Percentiles rank a stretch among this genome's conserved stretches.
Conservation (phyloP, 1,140 invertebrate species). For the Leptonema lineaticorne region DNA sequence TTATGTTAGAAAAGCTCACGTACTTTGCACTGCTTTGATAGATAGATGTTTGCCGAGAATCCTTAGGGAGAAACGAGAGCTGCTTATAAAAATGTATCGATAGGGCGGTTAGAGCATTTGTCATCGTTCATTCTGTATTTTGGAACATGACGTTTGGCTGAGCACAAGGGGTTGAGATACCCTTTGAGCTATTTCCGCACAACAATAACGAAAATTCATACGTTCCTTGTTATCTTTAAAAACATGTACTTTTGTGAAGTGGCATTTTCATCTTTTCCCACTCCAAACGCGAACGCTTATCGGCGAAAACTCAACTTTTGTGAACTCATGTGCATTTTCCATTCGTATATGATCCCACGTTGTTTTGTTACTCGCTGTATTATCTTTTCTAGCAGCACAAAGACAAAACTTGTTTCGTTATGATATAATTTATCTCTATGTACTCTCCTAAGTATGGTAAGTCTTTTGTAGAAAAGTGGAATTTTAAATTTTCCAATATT, state of each 20-base stretch:
- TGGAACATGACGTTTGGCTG: neutral
- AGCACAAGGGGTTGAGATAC: neutral
- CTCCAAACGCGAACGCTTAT: too few species aligned
- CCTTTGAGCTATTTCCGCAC: constrained; percentile 5
- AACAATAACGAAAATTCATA: constrained; percentile 17
- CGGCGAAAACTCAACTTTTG: too few species aligned
- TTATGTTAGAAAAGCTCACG: neutral
- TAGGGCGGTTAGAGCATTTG: constrained; percentile 13
- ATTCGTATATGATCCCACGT: too few species aligned
- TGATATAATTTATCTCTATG: too few species aligned
- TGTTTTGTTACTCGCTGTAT: too few species aligned
- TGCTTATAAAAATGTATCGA: constrained; percentile 25
- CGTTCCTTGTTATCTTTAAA: constrained; percentile 14
- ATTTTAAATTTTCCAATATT: too few species aligned
- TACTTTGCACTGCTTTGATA: neutral
- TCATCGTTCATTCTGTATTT: neutral
- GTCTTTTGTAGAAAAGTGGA: too few species aligned
- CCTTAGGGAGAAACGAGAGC: neutral
- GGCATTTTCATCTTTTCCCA: too few species aligned
- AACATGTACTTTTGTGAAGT: constrained; percentile 1
- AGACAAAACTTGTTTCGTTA: too few species aligned
- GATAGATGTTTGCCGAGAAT: constrained; percentile 11
- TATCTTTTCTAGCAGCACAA: too few species aligned
- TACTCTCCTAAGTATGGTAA: too few species aligned
- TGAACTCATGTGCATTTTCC: too few species aligned